Conservation (phyloP, 1,140 invertebrate genomes). For the Hetaerina americana region DNA sequence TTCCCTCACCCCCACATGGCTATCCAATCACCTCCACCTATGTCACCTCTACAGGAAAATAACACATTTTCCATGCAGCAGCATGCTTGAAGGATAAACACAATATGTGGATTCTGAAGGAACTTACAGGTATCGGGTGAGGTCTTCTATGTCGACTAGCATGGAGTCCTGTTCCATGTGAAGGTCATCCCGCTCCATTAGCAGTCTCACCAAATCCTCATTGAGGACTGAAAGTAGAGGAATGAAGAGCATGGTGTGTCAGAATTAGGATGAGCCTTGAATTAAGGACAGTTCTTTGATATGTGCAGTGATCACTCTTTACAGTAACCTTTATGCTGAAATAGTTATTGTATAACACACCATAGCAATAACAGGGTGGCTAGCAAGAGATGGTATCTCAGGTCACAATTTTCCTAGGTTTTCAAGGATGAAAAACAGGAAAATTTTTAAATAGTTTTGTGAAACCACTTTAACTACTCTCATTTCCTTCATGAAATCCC, state of each 20-base stretch:
- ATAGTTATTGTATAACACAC: not conserved
- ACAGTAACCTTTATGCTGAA: not conserved
- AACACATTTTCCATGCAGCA: not conserved
- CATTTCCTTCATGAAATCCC: too few species aligned
- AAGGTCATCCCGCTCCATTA: slow-evolving; percentile 81
- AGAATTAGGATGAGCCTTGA: too few species aligned
- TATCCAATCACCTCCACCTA: not conserved
- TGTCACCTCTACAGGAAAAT: not conserved
- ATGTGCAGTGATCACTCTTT: not conserved
- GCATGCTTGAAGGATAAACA: not conserved
- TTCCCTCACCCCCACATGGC: not conserved
- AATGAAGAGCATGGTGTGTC: not conserved
- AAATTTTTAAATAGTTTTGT: too few species aligned
- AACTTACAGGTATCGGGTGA: slow-evolving; percentile 79
- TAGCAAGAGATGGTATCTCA: too few species aligned
- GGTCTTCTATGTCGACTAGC: slow-evolving; percentile 91
- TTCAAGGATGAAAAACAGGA: not conserved
- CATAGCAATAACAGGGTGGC: too few species aligned
- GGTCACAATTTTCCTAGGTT: too few species aligned
- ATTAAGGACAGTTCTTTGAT: too few species aligned
- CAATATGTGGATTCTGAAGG: not conserved
- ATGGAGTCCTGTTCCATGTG: slow-evolving; percentile 97
- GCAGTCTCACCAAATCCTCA: slow-evolving; percentile 70
- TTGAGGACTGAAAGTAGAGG: slow-evolving; percentile 48
- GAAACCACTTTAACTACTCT: too few species aligned